Evolutionary conservation across 2,888 invertebrate genomes (phyloP).

Genomic region (Steinernema hermaphroditum): DNA sequence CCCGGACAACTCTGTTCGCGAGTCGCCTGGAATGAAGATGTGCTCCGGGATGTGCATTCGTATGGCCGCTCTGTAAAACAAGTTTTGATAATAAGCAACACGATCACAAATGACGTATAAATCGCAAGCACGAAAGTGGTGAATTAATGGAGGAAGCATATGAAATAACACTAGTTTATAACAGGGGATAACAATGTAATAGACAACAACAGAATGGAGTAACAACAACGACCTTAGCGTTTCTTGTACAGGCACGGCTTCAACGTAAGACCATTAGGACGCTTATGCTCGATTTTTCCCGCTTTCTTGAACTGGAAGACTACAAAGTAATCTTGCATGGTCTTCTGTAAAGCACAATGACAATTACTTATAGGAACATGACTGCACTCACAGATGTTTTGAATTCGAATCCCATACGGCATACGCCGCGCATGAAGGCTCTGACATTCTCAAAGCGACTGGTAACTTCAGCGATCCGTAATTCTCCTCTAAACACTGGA

Average conservation of each 20-base stretch:
- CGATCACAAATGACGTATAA: no score
- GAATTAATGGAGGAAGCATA: no score
- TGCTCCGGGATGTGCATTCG: slow-evolving; percentile 36
- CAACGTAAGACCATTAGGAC: slow-evolving; percentile 59
- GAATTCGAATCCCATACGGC: slow-evolving; percentile 79
- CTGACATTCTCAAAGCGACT: slow-evolving; percentile 80
- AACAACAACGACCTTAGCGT: slow-evolving; percentile 37
- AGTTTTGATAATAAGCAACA: no score
- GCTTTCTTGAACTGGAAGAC: slow-evolving; percentile 61
- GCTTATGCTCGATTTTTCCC: slow-evolving; percentile 53
- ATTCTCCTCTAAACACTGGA: slow-evolving; percentile 78
- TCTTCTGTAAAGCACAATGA: slow-evolving; percentile 43
- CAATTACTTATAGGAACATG: not conserved
- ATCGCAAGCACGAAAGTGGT: no score
- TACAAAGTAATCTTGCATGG: slow-evolving; percentile 60
- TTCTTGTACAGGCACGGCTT: slow-evolving; percentile 66
- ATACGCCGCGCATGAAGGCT: slow-evolving; percentile 76
- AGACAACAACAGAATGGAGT: slow-evolving; percentile 30
- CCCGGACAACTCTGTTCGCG: no score
- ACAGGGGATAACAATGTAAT: slow-evolving; percentile 39
- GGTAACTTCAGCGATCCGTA: slow-evolving; percentile 90
- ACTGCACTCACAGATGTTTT: slow-evolving; percentile 72
- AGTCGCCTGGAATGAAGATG: slow-evolving; percentile 32
- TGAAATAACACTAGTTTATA: not conserved
- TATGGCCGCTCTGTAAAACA: no score